phyloP scores from a whole-genome alignment of 1,140 invertebrate genomes.

The Tetragonula clypearis region DNA sequence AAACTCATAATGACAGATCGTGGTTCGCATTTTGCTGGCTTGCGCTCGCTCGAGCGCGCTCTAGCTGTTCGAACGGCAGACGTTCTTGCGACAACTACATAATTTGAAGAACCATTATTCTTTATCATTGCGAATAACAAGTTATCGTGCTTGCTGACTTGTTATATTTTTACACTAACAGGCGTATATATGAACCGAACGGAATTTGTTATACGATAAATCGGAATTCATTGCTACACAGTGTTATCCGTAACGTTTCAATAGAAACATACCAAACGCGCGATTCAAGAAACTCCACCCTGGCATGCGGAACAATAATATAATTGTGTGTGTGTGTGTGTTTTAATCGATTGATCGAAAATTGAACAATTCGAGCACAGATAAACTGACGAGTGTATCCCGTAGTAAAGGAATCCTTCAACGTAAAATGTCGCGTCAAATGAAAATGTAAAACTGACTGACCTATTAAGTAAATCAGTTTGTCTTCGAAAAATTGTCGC shows the following conservation, averaged over 20 bases:
- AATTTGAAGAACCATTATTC: not conserved
- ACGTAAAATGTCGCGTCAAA: not conserved
- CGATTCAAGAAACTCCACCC: not conserved
- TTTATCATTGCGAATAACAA: slow-evolving; percentile 25
- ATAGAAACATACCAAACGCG: not conserved
- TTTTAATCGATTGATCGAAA: not conserved
- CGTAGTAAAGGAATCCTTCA: too few species aligned
- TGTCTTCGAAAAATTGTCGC: not conserved
- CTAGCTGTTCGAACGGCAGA: slow-evolving; percentile 1
- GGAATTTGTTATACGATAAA: slow-evolving; percentile 30
- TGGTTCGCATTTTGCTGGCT: not conserved
- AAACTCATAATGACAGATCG: slow-evolving; percentile 17
- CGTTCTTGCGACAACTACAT: not conserved
- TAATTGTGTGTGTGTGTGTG: not conserved
- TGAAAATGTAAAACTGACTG: not conserved
- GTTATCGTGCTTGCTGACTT: not conserved
- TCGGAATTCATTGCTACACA: slow-evolving; percentile 33
- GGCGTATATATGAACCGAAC: slow-evolving; percentile 2
- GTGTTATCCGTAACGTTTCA: not conserved
- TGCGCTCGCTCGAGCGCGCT: slow-evolving; percentile 8
- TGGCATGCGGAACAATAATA: not conserved
- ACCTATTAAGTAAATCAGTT: not conserved
- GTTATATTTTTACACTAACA: not conserved
- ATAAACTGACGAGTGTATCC: not conserved
- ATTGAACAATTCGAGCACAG: not conserved